A percentile compares a stretch with the other conserved stretches of the same genome.
Conservation (phyloP, 64 coral and sea anemone genomes). For the Montipora sp. region DNA sequence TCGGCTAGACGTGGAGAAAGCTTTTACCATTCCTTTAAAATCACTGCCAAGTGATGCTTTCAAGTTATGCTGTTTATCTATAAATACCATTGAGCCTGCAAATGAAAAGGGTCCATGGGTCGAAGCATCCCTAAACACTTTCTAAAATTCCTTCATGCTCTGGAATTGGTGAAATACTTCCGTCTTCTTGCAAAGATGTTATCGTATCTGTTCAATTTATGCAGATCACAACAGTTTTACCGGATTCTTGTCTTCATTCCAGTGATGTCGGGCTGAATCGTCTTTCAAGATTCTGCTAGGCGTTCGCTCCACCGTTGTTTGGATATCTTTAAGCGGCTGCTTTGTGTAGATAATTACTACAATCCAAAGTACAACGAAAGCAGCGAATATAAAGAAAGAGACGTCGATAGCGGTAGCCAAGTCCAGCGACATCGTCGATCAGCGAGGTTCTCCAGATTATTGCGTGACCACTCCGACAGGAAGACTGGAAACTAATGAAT, state of each 20-base stretch:
- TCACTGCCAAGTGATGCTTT: too few species aligned
- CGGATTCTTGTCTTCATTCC: slow-evolving; percentile 18
- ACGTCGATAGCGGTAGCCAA: slow-evolving; percentile 39
- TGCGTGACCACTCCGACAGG: background rate
- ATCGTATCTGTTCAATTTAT: background rate
- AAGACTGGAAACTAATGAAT: background rate
- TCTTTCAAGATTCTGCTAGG: background rate
- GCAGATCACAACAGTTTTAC: slow-evolving; percentile 8
- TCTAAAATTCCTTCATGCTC: too few species aligned
- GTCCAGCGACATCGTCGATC: background rate
- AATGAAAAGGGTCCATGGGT: too few species aligned
- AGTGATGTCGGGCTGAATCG: background rate
- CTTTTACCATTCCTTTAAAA: too few species aligned
- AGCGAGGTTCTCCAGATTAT: background rate
- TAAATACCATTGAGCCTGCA: too few species aligned
- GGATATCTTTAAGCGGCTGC: slow-evolving; percentile 39
- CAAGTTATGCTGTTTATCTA: too few species aligned
- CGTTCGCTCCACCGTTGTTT: slow-evolving; percentile 38
- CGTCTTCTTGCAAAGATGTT: background rate
- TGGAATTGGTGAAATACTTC: too few species aligned
- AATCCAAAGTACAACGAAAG: slow-evolving; percentile 19
- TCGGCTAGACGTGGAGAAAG: too few species aligned
- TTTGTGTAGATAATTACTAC: slow-evolving; percentile 8
- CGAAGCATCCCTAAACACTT: too few species aligned
- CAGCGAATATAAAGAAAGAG: slow-evolving; percentile 1